A percentile compares a stretch with the other conserved stretches of the same genome.
phyloP scores from a whole-genome alignment of 2,797 vertebrate species.

The Sitta carolinensis region DNA sequence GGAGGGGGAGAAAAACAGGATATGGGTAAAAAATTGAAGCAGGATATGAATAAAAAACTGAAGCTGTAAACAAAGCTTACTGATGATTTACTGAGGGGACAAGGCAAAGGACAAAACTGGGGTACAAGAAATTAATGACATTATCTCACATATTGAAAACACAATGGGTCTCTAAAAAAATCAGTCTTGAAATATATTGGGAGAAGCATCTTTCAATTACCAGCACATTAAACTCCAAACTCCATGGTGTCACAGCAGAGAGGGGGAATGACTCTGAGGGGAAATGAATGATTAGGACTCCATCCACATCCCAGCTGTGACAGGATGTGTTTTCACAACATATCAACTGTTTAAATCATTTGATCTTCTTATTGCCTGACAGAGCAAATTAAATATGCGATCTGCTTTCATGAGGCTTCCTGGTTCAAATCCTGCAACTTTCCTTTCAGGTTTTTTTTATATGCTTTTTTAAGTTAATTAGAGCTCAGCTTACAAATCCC shows the following conservation, averaged over 20 bases:
- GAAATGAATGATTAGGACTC: constrained; percentile 13
- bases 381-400: constrained; percentile 21
- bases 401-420: constrained; percentile 13
- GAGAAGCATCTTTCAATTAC: constrained; percentile 5
- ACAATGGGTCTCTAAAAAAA: not conserved
- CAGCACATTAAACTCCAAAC: not conserved
- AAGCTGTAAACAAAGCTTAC: not conserved
- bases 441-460: not conserved
- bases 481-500: constrained; percentile 2
- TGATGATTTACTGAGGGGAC: not conserved
- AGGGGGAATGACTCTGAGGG: not conserved
- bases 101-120: not conserved
- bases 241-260: not conserved
- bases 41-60: not conserved
- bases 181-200: not conserved
- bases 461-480: not conserved
- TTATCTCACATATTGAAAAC: not conserved
- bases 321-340: constrained; percentile 40
- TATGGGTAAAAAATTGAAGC: not conserved
- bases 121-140: not conserved
- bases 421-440: not conserved
- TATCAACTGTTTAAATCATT: constrained; percentile 40
- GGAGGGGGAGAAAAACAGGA: not conserved
- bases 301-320: constrained; percentile 4
- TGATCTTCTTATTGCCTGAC: constrained; percentile 32